Evolutionary conservation across 2,113 vertebrate species (phyloP).

Genomic region (Dicentrarchus labrax): DNA sequence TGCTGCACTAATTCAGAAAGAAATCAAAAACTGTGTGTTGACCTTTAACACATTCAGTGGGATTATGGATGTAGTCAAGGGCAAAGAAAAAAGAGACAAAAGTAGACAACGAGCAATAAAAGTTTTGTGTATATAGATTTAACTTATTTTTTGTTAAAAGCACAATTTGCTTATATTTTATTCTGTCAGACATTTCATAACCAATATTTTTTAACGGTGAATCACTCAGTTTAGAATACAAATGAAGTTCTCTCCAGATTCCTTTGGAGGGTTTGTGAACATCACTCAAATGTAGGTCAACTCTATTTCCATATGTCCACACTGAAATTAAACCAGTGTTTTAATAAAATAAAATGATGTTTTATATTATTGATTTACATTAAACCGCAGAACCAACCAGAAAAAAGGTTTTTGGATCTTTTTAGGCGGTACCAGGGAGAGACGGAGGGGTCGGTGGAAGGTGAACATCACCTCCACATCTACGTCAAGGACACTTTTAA

Average conservation of each 20-base stretch:
- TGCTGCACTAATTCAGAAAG: not conserved
- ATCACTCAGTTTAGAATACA: constrained; percentile 11
- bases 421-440: constrained; percentile 6
- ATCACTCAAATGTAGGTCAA: constrained; percentile 17
- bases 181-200: not conserved
- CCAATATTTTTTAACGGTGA: not conserved
- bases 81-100: not conserved
- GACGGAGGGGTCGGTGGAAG: constrained; percentile 26
- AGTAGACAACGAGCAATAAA: not conserved
- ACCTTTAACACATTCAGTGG: not conserved
- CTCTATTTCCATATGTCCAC: constrained; percentile 5
- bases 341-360: constrained; percentile 1
- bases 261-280: not conserved
- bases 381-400: constrained; percentile 28
- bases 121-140: not conserved
- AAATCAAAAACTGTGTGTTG: not conserved
- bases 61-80: not conserved
- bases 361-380: constrained; percentile 8
- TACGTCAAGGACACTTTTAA: constrained; percentile 56
- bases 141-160: not conserved
- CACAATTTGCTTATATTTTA: not conserved
- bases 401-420: not conserved
- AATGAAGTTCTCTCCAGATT: constrained; percentile 1
- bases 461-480: constrained; percentile 53
- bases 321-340: constrained; percentile 18